A percentile compares a stretch with the other conserved stretches of the same genome.
These are phyloP conservation scores for Platysternon megacephalum DNA, from an alignment of 2,113 vertebrate genomes.

Conservation along the genomic window DNA sequence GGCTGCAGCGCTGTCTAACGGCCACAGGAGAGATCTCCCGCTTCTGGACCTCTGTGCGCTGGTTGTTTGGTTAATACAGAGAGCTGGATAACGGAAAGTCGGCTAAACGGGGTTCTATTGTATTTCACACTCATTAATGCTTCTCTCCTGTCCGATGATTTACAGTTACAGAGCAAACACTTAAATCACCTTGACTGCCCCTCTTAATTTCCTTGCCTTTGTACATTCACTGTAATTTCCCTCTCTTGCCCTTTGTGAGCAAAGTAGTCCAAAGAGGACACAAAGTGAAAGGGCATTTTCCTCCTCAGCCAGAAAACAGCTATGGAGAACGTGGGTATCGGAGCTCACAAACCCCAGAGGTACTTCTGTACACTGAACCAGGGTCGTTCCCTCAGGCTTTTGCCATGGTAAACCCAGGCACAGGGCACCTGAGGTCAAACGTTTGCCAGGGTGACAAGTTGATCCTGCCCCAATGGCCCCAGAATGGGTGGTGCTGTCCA, in stretches of 20 bases:
- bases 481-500: not conserved
- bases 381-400: not conserved
- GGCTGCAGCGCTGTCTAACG: not conserved
- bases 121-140: not conserved
- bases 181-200: not conserved
- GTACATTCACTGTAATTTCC: not conserved
- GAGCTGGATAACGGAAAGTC: not conserved
- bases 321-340: not conserved
- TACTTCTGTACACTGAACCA: not conserved
- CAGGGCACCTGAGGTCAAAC: not conserved
- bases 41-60: not conserved
- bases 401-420: not conserved
- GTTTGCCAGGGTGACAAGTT: not conserved
- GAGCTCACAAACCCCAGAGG: not conserved
- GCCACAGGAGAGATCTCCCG: not conserved
- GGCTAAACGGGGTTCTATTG: not conserved
- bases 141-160: not conserved
- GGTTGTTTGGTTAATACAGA: not conserved
- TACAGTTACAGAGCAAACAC: not conserved
- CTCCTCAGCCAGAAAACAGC: not conserved
- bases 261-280: not conserved
- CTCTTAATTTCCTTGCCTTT: not conserved
- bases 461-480: not conserved
- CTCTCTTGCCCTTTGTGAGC: not conserved
- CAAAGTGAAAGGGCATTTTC: not conserved